These are phyloP conservation scores for Catharus bicknelli DNA, from an alignment of 2,113 vertebrate species.

Conservation along the genomic window DNA sequence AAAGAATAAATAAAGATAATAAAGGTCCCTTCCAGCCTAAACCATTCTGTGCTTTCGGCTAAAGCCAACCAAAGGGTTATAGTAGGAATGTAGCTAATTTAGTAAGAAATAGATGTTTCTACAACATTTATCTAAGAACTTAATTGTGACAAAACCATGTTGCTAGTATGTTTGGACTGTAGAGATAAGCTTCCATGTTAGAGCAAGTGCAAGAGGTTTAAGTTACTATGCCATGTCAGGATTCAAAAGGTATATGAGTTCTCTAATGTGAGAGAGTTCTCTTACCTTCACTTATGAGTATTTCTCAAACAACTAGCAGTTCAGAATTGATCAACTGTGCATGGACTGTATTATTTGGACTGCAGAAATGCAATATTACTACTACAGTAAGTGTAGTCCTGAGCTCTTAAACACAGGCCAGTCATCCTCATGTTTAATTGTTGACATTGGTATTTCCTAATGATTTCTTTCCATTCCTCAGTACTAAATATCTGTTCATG, in stretches of 20 bases:
- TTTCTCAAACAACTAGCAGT: not conserved
- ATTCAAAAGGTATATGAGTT: not conserved
- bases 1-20: no score
- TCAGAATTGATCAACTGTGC: not conserved
- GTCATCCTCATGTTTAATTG: not conserved
- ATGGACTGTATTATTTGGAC: not conserved
- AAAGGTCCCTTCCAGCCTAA: not conserved
- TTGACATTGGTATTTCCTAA: not conserved
- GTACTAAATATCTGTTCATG: slow-evolving; percentile 35
- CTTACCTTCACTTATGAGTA: not conserved
- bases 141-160: not conserved
- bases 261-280: not conserved
- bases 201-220: not conserved
- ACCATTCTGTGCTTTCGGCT: not conserved
- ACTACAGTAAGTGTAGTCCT: not conserved
- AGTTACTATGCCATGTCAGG: not conserved
- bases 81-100: not conserved
- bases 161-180: not conserved
- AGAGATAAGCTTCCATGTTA: not conserved
- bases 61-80: not conserved
- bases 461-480: not conserved
- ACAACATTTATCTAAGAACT: not conserved
- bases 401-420: not conserved
- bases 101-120: not conserved
- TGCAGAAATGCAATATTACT: not conserved